phyloP scores from a whole-genome alignment of 1,140 invertebrate species.

The Diorhabda elongata region DNA sequence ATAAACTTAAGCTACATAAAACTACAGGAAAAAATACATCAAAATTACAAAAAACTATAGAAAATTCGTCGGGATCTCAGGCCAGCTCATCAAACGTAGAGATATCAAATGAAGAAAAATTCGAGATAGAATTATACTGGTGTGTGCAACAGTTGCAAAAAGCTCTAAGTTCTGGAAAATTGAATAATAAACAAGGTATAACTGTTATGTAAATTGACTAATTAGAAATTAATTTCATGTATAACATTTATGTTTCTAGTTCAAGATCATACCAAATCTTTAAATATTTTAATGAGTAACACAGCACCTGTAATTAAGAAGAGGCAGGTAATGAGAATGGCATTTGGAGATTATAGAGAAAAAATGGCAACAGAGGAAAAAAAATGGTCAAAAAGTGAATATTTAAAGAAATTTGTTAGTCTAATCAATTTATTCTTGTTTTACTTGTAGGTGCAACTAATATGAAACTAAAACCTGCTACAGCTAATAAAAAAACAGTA shows the following conservation, averaged over 20 bases:
- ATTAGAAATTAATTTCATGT: neutral
- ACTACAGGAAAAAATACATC: slow-evolving; percentile 20
- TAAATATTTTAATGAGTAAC: slow-evolving; percentile 63
- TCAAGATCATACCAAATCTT: slow-evolving; percentile 57
- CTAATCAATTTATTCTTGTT: slow-evolving; percentile 22
- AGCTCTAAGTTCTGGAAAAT: slow-evolving; percentile 55
- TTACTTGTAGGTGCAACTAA: slow-evolving; percentile 39
- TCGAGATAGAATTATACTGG: slow-evolving; percentile 71
- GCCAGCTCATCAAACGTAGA: neutral
- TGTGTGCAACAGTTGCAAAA: slow-evolving; percentile 68
- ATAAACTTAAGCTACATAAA: slow-evolving; percentile 26
- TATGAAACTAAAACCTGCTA: slow-evolving; percentile 45
- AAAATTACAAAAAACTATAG: neutral
- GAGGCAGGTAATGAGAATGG: slow-evolving; percentile 66
- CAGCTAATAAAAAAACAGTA: slow-evolving; percentile 50
- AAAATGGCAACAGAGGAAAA: slow-evolving; percentile 73
- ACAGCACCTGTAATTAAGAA: slow-evolving; percentile 64
- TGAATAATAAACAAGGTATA: slow-evolving; percentile 59
- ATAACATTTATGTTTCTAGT: slow-evolving; percentile 46
- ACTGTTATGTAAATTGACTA: neutral
- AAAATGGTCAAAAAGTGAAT: slow-evolving; percentile 52
- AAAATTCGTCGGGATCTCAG: neutral
- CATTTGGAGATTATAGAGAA: slow-evolving; percentile 68
- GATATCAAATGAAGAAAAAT: slow-evolving; percentile 51
- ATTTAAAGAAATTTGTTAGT: slow-evolving; percentile 13